Evolutionary conservation across 2,888 invertebrate genomes (phyloP), one percentile per base, ranked within the genome.

Genomic region (Andrena chrysosceles): DNA sequence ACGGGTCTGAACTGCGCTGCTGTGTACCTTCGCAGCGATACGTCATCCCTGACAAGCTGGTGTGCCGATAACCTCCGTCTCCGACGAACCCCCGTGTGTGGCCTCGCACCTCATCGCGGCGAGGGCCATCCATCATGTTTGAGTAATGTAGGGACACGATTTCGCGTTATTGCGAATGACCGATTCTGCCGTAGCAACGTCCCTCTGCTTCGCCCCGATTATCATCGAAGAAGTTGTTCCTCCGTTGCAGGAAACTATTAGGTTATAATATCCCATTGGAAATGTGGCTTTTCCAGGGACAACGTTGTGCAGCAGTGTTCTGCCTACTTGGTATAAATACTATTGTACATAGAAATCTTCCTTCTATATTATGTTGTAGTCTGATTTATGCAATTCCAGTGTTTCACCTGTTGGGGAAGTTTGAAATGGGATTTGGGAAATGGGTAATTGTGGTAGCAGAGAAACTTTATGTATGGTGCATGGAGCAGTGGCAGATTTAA

Each of bases 101-200:
- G 83, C 83, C 88, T 86, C 86, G 86, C 89, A 85, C 87, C 87
- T 88, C 88, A 85, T 88, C 86, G 81, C 90, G 87, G 88, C 85
- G 86, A 86, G 85, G 86, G 84, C 90, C 89, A 92, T 93, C 90
- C 92, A 93, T 93, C 93, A 93, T 90, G 87, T 90, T 91, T 90
- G 93, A 92, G 92, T 92, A 93, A 92, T 91, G 91, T 91, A 89
- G 89, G 87, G 90, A 92, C 91, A 91, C 90, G 90, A 91, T 92
- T 93, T 88, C 89, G 88, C 91, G 89, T 93, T 91, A 92, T 91
- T 92, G 91, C 91, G 87, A 91, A 90, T 92, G 90, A 89, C 89
- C 89, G 88, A 89, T 84, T 87, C 87, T 85, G 82, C 81, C 75
- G 77, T 83, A 33, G 78, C 64, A 70, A 69, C 77, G 66, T 81